Evolutionary conservation across 2,888 invertebrate species (phyloP), one percentile per base, ranked within the genome.

Genomic region (Acleris cristana): DNA sequence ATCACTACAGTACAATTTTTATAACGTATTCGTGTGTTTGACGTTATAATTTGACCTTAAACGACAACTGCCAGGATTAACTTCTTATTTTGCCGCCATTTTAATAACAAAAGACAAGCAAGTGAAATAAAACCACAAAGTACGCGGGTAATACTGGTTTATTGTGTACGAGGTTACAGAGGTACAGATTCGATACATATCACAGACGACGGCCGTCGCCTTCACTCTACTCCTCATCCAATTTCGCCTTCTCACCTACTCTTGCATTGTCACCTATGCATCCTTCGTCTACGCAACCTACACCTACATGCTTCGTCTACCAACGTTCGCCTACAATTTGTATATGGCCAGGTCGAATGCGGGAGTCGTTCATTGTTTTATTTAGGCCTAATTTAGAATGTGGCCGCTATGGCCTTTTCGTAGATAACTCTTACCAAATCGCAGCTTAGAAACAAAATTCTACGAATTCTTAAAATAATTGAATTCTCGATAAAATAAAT

Each of bases 101-200:
- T 14, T 40, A 40, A 40, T 40, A 1, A 14, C 0, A 3, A 40
- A 14, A 40, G 14, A 12, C 14, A 14, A 40, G 14, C 14, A 12
- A 10, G 40, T 40, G 3, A 56, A 56, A 23, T 44, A 55, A 55
- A 34, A 21, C 10, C 14, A 56, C 51, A 19, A 40, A 8, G 26
- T 44, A 53, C 59, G 52, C 67, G 69, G 65, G 62, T 84, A 86
- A 86, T 85, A 86, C 85, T 84, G 84, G 72, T 86, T 83, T 86
- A 86, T 82, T 85, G 84, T 82, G 81, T 81, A 81, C 70, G 72
- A 74, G 69, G 72, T 74, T 81, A 80, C 75, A 74, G 70, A 69
- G 69, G 64, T 69, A 69, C 64, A 69, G 59, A 64, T 64, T 68
- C 63, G 57, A 68, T 68, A 64, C 59, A 59, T 73, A 64, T 73